phyloP scores from a whole-genome alignment of 2,888 invertebrate species.

The Trissoscelio sp. region DNA sequence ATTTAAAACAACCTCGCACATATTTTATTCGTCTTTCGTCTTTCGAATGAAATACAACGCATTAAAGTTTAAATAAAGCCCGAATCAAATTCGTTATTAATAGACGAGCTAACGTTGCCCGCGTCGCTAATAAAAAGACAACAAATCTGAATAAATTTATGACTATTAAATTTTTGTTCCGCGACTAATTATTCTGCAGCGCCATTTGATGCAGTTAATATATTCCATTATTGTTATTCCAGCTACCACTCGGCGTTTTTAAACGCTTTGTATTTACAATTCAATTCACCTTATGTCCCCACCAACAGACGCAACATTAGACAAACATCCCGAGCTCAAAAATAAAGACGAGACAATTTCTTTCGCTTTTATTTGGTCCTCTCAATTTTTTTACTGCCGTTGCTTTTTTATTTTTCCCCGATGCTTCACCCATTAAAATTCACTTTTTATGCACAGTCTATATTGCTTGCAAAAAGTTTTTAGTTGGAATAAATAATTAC shows the following conservation, averaged over 20 bases:
- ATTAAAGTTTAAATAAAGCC: conserved; percentile 46
- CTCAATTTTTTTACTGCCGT: conserved; percentile 16
- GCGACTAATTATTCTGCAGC: conserved; percentile 51
- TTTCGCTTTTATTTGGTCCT: conserved; percentile 23
- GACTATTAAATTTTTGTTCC: conserved; percentile 56
- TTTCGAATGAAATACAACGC: conserved; percentile 29
- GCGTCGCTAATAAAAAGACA: conserved; percentile 24
- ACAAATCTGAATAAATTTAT: conserved; percentile 50
- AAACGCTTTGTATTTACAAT: conserved; percentile 80
- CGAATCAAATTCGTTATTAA: conserved; percentile 69
- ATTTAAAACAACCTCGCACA: conserved; percentile 49
- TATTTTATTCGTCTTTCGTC: conserved; percentile 34
- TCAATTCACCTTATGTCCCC: conserved; percentile 77
- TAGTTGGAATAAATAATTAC: neutral
- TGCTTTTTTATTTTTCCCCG: conserved; percentile 13
- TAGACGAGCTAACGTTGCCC: conserved; percentile 5
- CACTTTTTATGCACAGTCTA: conserved; percentile 25
- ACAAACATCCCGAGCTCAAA: conserved; percentile 41
- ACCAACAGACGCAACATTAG: conserved; percentile 45
- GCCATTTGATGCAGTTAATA: conserved; percentile 75
- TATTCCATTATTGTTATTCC: conserved; percentile 79
- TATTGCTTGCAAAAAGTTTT: neutral
- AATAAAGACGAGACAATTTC: conserved; percentile 67
- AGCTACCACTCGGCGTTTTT: conserved; percentile 76
- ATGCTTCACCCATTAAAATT: conserved; percentile 5